Conservation (phyloP, 2,888 invertebrate species). For the Kryphioiulus occultus region DNA sequence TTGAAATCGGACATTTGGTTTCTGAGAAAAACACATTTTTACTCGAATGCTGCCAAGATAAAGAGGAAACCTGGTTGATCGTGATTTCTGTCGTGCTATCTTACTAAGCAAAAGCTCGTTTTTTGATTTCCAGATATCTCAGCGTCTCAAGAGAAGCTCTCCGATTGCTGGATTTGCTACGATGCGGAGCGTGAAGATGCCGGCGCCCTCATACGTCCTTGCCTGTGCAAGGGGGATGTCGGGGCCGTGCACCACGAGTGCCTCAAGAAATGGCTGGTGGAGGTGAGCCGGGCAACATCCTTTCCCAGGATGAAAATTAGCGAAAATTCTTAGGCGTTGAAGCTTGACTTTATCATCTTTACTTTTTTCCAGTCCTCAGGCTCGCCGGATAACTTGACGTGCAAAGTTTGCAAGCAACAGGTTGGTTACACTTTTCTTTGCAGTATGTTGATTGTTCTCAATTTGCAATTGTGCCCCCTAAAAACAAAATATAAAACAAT, state of each 20-base stretch:
- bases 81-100: not conserved
- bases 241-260: slow-evolving; percentile 92
- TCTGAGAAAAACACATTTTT: too few species aligned
- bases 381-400: slow-evolving; percentile 73
- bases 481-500: too few species aligned
- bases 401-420: slow-evolving; percentile 84
- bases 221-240: slow-evolving; percentile 91
- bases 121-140: slow-evolving; percentile 43
- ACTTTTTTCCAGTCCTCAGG: slow-evolving; percentile 63
- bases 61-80: too few species aligned
- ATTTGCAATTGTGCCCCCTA: too few species aligned
- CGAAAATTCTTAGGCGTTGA: not conserved
- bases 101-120: not conserved
- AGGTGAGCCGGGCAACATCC: slow-evolving; percentile 68
- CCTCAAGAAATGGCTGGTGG: slow-evolving; percentile 85
- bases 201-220: slow-evolving; percentile 84
- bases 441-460: too few species aligned
- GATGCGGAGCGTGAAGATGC: slow-evolving; percentile 78
- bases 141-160: slow-evolving; percentile 43
- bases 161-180: slow-evolving; percentile 94
- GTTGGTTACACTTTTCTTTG: not conserved
- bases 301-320: not conserved
- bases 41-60: too few species aligned
- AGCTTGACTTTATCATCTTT: not conserved
- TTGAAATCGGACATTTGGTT: too few species aligned